phyloP scores from a whole-genome alignment of 2,888 invertebrate species.

The Empis stercorea region DNA sequence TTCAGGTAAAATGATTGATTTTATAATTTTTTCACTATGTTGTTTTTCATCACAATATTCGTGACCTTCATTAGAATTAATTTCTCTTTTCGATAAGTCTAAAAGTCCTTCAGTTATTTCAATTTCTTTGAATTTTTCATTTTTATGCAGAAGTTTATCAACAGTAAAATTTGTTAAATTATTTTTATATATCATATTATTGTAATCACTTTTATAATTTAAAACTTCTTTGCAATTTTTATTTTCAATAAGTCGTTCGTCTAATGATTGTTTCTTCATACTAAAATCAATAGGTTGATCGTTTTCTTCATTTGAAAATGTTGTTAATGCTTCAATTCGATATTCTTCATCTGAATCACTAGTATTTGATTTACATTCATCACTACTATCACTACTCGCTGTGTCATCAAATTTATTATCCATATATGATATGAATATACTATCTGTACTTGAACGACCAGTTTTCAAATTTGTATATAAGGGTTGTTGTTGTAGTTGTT shows the following conservation, averaged over 20 bases:
- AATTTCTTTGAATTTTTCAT: neutral
- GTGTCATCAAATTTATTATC: constrained; percentile 5
- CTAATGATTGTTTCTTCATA: constrained; percentile 22
- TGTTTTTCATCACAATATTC: neutral
- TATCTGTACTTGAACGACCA: neutral
- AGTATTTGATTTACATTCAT: constrained; percentile 12
- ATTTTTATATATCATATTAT: constrained; percentile 1
- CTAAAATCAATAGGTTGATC: constrained; percentile 32
- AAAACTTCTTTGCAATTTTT: neutral
- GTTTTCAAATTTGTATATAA: neutral
- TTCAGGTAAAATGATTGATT: neutral
- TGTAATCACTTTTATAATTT: neutral
- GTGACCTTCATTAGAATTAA: neutral
- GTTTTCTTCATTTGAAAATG: constrained; percentile 8
- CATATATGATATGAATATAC: too few relatives aligned
- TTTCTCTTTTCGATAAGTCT: constrained; percentile 4
- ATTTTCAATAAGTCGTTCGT: neutral
- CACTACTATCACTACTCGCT: constrained; percentile 17
- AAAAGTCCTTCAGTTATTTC: neutral
- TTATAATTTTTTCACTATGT: neutral
- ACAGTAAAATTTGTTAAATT: constrained; percentile 4
- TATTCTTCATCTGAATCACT: constrained; percentile 14
- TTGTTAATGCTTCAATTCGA: constrained; percentile 4
- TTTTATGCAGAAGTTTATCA: neutral
- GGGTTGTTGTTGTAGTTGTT: neutral